phyloP scores from a whole-genome alignment of 2,113 vertebrate species.

The Lynx canadensis region DNA sequence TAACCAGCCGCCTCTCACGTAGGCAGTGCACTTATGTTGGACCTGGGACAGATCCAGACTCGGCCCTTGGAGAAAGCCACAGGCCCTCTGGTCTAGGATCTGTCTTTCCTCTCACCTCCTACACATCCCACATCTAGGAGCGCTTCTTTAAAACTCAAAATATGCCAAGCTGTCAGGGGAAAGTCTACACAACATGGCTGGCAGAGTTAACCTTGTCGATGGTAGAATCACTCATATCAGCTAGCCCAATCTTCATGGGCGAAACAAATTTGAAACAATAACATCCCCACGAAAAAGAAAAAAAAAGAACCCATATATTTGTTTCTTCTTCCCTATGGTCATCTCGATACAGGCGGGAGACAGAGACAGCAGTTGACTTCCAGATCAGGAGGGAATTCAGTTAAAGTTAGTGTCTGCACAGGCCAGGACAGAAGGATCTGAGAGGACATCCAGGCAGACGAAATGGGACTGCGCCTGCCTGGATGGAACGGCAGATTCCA shows the following conservation, averaged over 20 bases:
- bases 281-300: no score
- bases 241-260: neutral
- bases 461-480: neutral
- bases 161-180: neutral
- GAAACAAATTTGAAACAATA: neutral
- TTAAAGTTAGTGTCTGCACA: no score
- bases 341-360: neutral
- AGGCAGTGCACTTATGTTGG: accelerated
- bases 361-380: neutral
- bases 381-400: no score
- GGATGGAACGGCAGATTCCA: neutral
- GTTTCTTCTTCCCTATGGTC: no score
- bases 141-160: neutral
- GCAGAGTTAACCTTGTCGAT: neutral
- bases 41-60: neutral
- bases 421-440: neutral
- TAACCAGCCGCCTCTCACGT: neutral
- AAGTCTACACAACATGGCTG: accelerated
- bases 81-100: neutral
- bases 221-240: neutral
- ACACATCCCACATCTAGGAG: neutral
- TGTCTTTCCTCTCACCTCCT: neutral
- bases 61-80: neutral
- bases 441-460: neutral
- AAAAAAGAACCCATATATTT: neutral